Percentiles rank a stretch among this genome's conserved stretches.
Conservation (phyloP, 1,140 invertebrate species). For the Oryctes rhinoceros region DNA sequence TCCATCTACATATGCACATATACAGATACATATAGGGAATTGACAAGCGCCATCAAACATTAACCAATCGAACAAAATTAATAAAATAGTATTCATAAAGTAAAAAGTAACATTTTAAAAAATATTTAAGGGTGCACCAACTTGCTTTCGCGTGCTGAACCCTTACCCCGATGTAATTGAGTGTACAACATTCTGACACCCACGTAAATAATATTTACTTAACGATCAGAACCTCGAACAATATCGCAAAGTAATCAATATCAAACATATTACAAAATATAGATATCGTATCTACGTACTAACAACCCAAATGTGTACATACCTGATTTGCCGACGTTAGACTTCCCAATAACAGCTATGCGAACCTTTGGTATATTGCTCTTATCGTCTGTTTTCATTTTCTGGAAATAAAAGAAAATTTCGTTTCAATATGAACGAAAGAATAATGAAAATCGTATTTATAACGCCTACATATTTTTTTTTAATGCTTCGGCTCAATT, state of each 20-base stretch:
- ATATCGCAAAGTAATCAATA: neutral
- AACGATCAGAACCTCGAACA: conserved; percentile 1
- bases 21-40: neutral
- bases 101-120: too few species aligned
- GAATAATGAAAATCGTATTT: too few species aligned
- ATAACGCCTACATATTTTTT: too few species aligned
- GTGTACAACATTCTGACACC: too few species aligned
- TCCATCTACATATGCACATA: neutral
- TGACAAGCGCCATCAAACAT: too few species aligned
- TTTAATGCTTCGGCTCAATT: too few species aligned
- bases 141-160: too few species aligned
- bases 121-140: neutral
- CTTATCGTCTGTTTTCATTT: conserved; percentile 70
- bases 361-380: conserved; percentile 67
- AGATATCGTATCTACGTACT: conserved; percentile 40
- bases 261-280: neutral
- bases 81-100: too few species aligned
- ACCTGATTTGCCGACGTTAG: conserved; percentile 80
- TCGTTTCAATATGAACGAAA: neutral
- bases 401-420: conserved; percentile 51
- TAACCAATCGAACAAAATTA: too few species aligned
- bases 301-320: conserved; percentile 51
- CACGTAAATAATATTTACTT: too few species aligned
- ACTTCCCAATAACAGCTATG: conserved; percentile 75
- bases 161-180: too few species aligned